Conservation (phyloP, 2,113 vertebrate genomes). For the Proteles cristata region DNA sequence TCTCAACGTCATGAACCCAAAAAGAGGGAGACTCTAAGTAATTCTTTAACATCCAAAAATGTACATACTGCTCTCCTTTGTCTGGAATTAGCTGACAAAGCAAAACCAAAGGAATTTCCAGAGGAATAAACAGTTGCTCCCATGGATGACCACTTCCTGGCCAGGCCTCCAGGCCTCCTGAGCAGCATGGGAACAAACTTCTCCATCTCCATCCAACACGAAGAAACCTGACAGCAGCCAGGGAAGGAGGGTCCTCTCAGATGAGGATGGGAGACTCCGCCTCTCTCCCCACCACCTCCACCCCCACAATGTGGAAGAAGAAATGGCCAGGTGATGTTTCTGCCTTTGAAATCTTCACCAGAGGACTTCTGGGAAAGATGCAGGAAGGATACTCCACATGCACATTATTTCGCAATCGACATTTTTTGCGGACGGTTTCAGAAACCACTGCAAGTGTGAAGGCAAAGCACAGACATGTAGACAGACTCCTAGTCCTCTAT, state of each 20-base stretch:
- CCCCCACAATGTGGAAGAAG: neutral
- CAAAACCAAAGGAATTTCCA: neutral
- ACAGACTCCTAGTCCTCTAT: neutral
- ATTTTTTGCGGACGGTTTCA: neutral
- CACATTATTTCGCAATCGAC: neutral
- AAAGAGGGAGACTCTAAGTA: neutral
- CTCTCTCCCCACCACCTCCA: too few species aligned
- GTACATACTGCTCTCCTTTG: neutral
- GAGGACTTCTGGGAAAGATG: neutral
- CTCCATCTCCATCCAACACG: too few species aligned
- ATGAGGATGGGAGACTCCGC: neutral
- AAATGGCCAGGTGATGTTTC: neutral
- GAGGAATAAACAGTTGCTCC: neutral
- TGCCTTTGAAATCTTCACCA: neutral
- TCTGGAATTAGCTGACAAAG: neutral
- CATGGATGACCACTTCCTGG: neutral
- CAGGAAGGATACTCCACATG: neutral
- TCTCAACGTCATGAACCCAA: neutral
- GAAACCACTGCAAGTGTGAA: neutral
- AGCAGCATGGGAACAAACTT: neutral
- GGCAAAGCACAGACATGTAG: neutral
- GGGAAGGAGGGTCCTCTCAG: neutral
- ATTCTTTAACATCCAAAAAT: constrained; percentile 15
- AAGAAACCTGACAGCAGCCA: neutral
- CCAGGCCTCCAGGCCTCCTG: neutral